Evolutionary conservation across 2,888 invertebrate genomes (phyloP), one percentile per base, ranked within the genome.

Genomic region (Drosophila quasianomalipes): DNA sequence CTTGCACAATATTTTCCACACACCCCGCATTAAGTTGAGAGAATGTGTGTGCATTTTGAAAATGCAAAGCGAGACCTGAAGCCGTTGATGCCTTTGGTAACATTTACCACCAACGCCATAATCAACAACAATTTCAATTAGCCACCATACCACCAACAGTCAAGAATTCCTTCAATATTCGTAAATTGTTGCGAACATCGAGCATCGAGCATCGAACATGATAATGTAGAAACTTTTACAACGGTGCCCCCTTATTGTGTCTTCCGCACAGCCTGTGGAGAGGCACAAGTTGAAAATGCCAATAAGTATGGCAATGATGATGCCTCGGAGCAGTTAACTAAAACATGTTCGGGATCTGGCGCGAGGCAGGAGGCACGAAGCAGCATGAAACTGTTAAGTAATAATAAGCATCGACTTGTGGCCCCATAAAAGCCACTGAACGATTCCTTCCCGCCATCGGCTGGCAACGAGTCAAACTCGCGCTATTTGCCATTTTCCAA

Each of bases 391-490:
- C 75, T 77, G 85, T 75, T 75, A 88, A 88, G 77, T 88, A 82
- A 77, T 88, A 88, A 88, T 83, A 85, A 78, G 83, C 82, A 73
- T 82, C 82, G 78, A 82, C 80, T 85, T 83, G 75, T 68, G 70
- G 68, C 73, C 69, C 63, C 69, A 75, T 84, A 72, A 84, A 86
- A 75, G 78, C 68, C 75, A 62, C 16, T 58, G 57, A 65, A 61
- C 67, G 47, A 69, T 62, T 37, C 28, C 37, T 28, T 28, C 28
- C 19, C 47, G n/a, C 37, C 67, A 44, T 51, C 47, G 12, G 47
- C 55, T 66, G 47, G 64, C 65, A 67, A 67, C 57, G 35, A 85
- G 73, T 73, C 77, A 66, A 70, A 75, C 59, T 76, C 53, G 57
- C 72, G 78, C 76, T 72, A 82, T 87, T 89, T 67, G 83, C 73